Conservation (phyloP, 2,797 vertebrate genomes). For the Huso huso region DNA sequence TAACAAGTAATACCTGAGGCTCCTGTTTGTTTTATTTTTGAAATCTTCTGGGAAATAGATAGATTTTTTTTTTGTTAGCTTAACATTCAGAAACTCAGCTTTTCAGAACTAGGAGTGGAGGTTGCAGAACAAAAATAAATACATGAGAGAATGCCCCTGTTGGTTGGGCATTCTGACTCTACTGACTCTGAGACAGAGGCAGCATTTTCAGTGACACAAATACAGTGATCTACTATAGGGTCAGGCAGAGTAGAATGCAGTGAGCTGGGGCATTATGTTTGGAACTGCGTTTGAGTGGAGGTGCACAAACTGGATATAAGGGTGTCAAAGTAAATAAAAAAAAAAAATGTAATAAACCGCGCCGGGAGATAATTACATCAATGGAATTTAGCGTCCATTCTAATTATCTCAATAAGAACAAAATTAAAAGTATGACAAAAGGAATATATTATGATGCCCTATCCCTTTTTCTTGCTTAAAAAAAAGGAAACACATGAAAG, state of each 20-base stretch:
- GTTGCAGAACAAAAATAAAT: too few relatives aligned
- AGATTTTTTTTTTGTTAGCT: neutral
- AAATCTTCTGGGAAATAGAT: slow-evolving; percentile 42
- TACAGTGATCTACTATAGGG: too few relatives aligned
- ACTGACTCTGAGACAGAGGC: too few relatives aligned
- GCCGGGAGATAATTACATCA: slow-evolving; percentile 4
- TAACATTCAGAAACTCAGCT: too few relatives aligned
- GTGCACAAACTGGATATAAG: slow-evolving; percentile 2
- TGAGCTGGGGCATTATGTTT: too few relatives aligned
- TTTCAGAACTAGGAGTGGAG: too few relatives aligned
- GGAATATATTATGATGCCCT: slow-evolving; percentile 5
- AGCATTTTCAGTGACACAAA: too few relatives aligned
- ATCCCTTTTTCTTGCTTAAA: neutral
- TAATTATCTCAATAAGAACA: slow-evolving; percentile 19
- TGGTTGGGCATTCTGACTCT: too few relatives aligned
- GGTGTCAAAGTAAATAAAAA: slow-evolving; percentile 4
- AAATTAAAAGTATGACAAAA: slow-evolving; percentile 23
- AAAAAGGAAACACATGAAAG: slow-evolving; percentile 11
- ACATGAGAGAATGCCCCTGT: too few relatives aligned
- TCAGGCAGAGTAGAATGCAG: too few relatives aligned
- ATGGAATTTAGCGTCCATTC: slow-evolving; percentile 14
- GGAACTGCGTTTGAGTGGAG: neutral
- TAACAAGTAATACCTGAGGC: slow-evolving; percentile 58
- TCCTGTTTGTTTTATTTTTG: slow-evolving; percentile 45
- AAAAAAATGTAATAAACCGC: slow-evolving; percentile 4